A percentile compares a stretch with the other conserved stretches of the same genome.
Evolutionary conservation across 2,797 vertebrate genomes (phyloP).

Genomic region (Paramormyrops hopkinsi): DNA sequence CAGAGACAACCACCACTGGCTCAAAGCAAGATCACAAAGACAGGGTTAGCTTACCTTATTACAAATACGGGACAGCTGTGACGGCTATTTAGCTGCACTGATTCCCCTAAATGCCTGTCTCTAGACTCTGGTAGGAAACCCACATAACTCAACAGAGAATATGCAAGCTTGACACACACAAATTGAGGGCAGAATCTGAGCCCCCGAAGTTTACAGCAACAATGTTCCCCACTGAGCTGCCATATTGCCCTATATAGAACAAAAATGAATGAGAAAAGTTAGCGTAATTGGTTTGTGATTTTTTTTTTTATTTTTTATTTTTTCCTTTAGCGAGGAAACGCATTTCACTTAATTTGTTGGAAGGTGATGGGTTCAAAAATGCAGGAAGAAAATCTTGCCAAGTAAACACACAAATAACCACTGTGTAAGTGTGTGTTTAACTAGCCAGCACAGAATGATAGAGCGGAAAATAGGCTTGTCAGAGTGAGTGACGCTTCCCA

Average conservation of each 20-base stretch:
- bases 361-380: neutral
- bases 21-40: neutral
- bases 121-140: neutral
- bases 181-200: neutral
- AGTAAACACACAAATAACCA: conserved; percentile 38
- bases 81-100: neutral
- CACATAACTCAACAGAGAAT: neutral
- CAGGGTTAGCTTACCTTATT: neutral
- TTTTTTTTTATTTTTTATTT: neutral
- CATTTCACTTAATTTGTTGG: conserved; percentile 1
- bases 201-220: neutral
- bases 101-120: neutral
- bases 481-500: conserved; percentile 56
- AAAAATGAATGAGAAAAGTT: neutral
- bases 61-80: neutral
- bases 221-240: neutral
- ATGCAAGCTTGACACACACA: neutral
- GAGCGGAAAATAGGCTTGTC: conserved; percentile 62
- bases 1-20: neutral
- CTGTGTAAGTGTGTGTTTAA: conserved; percentile 46
- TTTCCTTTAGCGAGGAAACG: neutral
- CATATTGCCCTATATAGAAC: neutral
- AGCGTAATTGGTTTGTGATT: neutral
- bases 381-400: neutral
- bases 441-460: conserved; percentile 51